phyloP scores from a whole-genome alignment of 2,888 invertebrate species.

The Muschampia plurimacula region DNA sequence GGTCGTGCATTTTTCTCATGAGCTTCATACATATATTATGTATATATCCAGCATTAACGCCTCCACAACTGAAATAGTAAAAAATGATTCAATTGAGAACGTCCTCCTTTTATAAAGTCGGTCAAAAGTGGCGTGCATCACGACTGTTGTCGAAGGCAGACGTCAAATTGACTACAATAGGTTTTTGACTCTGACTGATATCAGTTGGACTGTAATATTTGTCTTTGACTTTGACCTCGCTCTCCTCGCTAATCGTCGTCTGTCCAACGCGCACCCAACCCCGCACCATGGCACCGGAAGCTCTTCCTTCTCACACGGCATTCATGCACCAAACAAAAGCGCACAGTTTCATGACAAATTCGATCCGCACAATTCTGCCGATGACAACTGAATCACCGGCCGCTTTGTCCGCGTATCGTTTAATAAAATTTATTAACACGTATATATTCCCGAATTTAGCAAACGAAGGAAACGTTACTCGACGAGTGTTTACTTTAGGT shows the following conservation, averaged over 20 bases:
- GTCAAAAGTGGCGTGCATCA: too few relatives aligned
- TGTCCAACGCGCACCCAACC: slow-evolving; percentile 27
- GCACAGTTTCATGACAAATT: slow-evolving; percentile 81
- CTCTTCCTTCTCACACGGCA: slow-evolving; percentile 78
- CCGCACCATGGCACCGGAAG: slow-evolving; percentile 67
- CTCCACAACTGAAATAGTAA: too few relatives aligned
- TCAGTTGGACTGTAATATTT: too few relatives aligned
- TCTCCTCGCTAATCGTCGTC: background rate
- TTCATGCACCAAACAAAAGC: slow-evolving; percentile 68
- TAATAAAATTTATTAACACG: slow-evolving; percentile 81
- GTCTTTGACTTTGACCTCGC: background rate
- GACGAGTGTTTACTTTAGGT: slow-evolving; percentile 80
- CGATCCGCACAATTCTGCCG: slow-evolving; percentile 72
- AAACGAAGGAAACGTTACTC: slow-evolving; percentile 57
- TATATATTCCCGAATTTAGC: slow-evolving; percentile 47
- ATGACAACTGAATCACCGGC: slow-evolving; percentile 64
- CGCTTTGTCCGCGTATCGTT: slow-evolving; percentile 67
- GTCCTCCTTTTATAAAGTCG: too few relatives aligned
- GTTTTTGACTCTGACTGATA: too few relatives aligned
- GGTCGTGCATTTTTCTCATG: too few relatives aligned
- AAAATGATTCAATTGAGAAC: too few relatives aligned
- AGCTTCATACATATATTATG: too few relatives aligned
- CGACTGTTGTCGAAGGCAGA: too few relatives aligned
- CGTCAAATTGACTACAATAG: too few relatives aligned
- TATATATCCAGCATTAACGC: too few relatives aligned